Evolutionary conservation across 2,113 vertebrate species (phyloP).

Genomic region (Labeo rohita): DNA sequence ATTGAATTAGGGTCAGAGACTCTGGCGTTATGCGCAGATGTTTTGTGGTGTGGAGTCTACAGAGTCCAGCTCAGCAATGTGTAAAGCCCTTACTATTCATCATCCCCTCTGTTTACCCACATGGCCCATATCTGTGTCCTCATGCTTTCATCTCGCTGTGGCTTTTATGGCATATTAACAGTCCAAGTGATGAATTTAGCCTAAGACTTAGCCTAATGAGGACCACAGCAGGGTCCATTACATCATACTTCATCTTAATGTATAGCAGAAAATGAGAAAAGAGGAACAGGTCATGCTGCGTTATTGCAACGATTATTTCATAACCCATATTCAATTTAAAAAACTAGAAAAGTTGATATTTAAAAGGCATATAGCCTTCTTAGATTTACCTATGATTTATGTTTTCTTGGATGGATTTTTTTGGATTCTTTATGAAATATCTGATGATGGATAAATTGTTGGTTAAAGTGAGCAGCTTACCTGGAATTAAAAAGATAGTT

Average conservation of each 20-base stretch:
- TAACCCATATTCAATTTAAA: not conserved
- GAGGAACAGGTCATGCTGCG: not conserved
- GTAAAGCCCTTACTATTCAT: constrained; percentile 40
- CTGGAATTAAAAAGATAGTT: not conserved
- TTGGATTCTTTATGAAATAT: not conserved
- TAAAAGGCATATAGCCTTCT: not conserved
- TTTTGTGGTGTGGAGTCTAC: not conserved
- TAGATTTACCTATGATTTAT: too few species aligned
- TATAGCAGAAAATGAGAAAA: not conserved
- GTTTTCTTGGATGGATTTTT: not conserved
- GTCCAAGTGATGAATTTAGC: constrained; percentile 4
- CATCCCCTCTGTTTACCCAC: constrained; percentile 44
- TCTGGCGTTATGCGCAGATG: constrained; percentile 38
- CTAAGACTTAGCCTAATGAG: constrained; percentile 7
- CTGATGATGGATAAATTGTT: not conserved
- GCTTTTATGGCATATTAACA: constrained; percentile 41
- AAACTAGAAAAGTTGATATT: not conserved
- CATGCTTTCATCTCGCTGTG: constrained; percentile 21
- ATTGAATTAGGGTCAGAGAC: constrained; percentile 69
- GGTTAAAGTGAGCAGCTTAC: not conserved
- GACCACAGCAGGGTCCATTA: constrained; percentile 10
- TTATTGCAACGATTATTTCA: not conserved
- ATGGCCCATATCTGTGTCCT: constrained; percentile 45
- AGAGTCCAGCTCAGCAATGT: constrained; percentile 47
- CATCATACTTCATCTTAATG: not conserved